phyloP scores from a whole-genome alignment of 2,888 invertebrate genomes.

The Abscondita cerata region DNA sequence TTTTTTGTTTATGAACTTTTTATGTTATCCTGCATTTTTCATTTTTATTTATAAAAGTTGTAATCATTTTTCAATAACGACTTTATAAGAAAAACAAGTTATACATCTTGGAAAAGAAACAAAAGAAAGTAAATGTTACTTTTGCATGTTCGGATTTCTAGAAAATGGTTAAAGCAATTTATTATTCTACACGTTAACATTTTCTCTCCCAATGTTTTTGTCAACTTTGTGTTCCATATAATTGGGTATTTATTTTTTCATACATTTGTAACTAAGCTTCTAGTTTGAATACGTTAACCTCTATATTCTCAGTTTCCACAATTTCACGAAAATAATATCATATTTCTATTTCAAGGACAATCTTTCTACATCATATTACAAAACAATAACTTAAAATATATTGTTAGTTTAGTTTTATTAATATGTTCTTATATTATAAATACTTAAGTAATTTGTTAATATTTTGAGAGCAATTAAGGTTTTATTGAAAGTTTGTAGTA shows the following conservation, averaged over 20 bases:
- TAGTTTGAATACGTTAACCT: too few species aligned
- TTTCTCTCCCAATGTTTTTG: not conserved
- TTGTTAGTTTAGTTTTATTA: too few species aligned
- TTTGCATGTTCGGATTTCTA: constrained; percentile 7
- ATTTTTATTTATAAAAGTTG: not conserved
- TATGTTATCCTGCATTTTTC: not conserved
- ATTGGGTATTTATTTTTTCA: not conserved
- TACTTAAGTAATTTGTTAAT: too few species aligned
- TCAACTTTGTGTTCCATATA: not conserved
- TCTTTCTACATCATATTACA: too few species aligned
- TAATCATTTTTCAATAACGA: constrained; percentile 3
- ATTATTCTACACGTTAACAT: not conserved
- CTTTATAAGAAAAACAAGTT: not conserved
- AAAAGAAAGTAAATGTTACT: constrained; percentile 10
- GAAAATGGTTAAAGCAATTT: not conserved
- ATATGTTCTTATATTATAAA: too few species aligned
- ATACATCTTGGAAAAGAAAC: not conserved
- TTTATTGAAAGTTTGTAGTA: too few species aligned
- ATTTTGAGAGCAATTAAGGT: too few species aligned
- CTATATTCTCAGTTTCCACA: too few species aligned
- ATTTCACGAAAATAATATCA: too few species aligned
- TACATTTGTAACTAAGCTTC: not conserved
- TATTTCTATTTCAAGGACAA: too few species aligned
- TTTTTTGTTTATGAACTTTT: not conserved
- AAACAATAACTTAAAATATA: too few species aligned